Evolutionary conservation across 2,113 vertebrate genomes (phyloP).

Genomic region (Maccullochella peelii): DNA sequence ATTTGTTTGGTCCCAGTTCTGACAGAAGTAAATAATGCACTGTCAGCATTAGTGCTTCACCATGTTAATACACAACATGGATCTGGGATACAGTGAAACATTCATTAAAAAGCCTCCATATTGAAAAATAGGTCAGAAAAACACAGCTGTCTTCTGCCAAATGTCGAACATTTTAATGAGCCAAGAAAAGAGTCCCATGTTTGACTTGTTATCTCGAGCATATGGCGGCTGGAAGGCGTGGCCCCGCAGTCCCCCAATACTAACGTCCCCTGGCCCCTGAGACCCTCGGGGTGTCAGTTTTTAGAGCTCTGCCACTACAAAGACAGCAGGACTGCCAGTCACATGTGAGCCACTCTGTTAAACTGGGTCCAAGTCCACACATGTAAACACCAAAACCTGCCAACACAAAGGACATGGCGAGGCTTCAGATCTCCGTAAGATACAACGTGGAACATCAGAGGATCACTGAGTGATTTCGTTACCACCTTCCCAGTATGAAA

Average conservation of each 20-base stretch:
- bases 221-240: slow-evolving; percentile 69
- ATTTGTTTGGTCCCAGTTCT: background rate
- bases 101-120: background rate
- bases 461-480: background rate
- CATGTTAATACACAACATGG: background rate
- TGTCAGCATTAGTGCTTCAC: background rate
- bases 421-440: background rate
- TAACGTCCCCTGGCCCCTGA: slow-evolving; percentile 18
- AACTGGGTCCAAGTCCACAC: slow-evolving; percentile 55
- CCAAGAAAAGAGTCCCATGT: slow-evolving; percentile 58
- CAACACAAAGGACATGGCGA: background rate
- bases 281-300: slow-evolving; percentile 70
- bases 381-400: slow-evolving; percentile 37
- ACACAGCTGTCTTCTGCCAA: slow-evolving; percentile 61
- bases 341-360: slow-evolving; percentile 36
- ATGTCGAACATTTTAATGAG: slow-evolving; percentile 62
- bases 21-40: background rate
- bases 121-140: slow-evolving; percentile 68
- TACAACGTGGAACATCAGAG: background rate
- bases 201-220: slow-evolving; percentile 73
- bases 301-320: slow-evolving; percentile 66
- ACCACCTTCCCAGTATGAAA: background rate
- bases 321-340: slow-evolving; percentile 64
- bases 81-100: background rate
- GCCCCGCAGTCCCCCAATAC: slow-evolving; percentile 46